Conservation (phyloP, 2,888 invertebrate species). For the Caenorhabditis imperialis region DNA sequence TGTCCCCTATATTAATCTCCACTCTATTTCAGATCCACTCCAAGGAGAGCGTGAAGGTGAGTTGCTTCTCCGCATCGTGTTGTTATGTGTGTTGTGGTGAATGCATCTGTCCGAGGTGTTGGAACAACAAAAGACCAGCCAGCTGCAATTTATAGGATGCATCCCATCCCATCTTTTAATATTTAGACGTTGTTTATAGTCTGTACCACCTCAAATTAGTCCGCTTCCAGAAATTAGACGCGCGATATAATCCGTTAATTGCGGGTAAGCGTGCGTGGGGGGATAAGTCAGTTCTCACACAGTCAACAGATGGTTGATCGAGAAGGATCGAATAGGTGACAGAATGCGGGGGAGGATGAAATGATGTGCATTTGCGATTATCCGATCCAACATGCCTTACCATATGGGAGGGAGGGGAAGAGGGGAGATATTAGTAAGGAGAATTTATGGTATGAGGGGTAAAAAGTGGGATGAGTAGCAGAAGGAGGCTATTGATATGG, state of each 20-base stretch:
- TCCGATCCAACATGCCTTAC: slow-evolving; percentile 48
- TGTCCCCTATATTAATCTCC: slow-evolving; percentile 34
- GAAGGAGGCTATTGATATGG: too few relatives aligned
- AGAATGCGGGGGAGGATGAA: slow-evolving; percentile 34
- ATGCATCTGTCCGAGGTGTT: slow-evolving; percentile 44
- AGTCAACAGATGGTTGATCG: slow-evolving; percentile 59
- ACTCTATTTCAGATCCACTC: slow-evolving; percentile 47
- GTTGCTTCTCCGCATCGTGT: slow-evolving; percentile 10
- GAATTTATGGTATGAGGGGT: background rate
- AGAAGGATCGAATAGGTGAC: slow-evolving; percentile 50
- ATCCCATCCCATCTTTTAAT: slow-evolving; percentile 47
- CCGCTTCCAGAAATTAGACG: background rate
- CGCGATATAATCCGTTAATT: background rate
- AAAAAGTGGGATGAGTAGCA: too few relatives aligned
- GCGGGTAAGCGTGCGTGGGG: slow-evolving; percentile 4
- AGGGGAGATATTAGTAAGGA: slow-evolving; percentile 9
- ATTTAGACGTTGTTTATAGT: slow-evolving; percentile 50
- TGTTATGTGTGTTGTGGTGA: slow-evolving; percentile 19
- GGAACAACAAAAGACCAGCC: slow-evolving; percentile 36
- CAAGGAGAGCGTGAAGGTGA: slow-evolving; percentile 50
- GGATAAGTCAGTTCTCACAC: background rate
- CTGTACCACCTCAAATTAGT: too few relatives aligned
- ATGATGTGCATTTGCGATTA: slow-evolving; percentile 55
- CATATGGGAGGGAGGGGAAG: slow-evolving; percentile 35
- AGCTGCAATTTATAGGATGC: slow-evolving; percentile 53